Conservation (phyloP, 2,888 invertebrate genomes). For the Pseudococcus longispinus region DNA sequence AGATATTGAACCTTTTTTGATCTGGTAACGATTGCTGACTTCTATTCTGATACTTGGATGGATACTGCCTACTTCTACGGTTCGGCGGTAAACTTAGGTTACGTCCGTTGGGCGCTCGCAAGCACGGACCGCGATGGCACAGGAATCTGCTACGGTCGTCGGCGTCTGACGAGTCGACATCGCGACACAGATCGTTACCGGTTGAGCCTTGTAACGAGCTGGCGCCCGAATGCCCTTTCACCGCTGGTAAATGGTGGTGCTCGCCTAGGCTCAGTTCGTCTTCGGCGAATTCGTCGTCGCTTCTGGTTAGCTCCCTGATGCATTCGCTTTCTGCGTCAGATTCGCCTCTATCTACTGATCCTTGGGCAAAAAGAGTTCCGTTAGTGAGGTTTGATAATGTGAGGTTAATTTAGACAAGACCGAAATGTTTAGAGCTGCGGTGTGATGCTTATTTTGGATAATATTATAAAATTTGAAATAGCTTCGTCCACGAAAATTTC, state of each 20-base stretch:
- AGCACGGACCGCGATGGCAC: constrained; percentile 54
- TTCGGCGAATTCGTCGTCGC: constrained; percentile 86
- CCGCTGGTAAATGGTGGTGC: constrained; percentile 62
- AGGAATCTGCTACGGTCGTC: constrained; percentile 60
- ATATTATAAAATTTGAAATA: no score
- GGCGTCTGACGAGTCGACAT: constrained; percentile 61
- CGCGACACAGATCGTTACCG: constrained; percentile 61
- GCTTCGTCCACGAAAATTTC: no score
- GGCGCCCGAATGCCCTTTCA: constrained; percentile 64
- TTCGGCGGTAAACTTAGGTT: constrained; percentile 61
- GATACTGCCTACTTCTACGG: constrained; percentile 57
- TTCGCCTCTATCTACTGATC: constrained; percentile 64
- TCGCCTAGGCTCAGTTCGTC: constrained; percentile 72
- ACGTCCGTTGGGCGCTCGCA: constrained; percentile 48
- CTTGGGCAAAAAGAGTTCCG: constrained; percentile 57
- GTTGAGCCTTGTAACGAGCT: constrained; percentile 61
- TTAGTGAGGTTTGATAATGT: neutral
- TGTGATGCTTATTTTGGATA: no score
- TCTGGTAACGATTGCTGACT: constrained; percentile 62
- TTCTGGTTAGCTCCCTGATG: constrained; percentile 69
- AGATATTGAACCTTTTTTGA: constrained; percentile 37
- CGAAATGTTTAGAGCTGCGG: no score
- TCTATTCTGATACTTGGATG: constrained; percentile 40
- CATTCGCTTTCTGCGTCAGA: constrained; percentile 70
- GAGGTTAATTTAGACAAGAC: no score